These are phyloP conservation scores for Leiothrix lutea DNA, from an alignment of 2,113 vertebrate species.

Conservation along the genomic window DNA sequence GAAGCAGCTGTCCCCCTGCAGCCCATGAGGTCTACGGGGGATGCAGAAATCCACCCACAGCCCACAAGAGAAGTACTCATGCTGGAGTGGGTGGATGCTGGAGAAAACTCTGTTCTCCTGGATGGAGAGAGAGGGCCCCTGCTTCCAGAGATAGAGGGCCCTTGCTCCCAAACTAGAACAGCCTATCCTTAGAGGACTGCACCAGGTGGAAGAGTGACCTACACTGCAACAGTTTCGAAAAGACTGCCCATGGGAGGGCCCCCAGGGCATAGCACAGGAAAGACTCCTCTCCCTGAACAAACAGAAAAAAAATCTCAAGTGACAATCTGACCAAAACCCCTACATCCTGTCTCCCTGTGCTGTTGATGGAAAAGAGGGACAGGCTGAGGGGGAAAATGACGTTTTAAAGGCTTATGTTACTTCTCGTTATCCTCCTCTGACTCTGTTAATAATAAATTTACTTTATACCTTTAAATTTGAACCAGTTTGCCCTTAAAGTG, in stretches of 20 bases:
- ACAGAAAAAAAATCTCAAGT: not conserved
- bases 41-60: not conserved
- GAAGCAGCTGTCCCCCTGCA: not conserved
- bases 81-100: fast-evolving
- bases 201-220: fast-evolving
- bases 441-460: not conserved
- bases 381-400: not conserved
- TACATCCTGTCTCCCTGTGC: fast-evolving
- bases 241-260: not conserved
- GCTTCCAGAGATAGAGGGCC: too few species aligned
- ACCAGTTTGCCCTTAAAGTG: not conserved
- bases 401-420: not conserved
- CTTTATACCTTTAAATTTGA: not conserved
- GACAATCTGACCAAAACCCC: not conserved
- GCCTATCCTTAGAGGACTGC: not conserved
- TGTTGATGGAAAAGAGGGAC: not conserved
- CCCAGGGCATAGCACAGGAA: not conserved
- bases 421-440: not conserved
- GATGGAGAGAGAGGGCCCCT: too few species aligned
- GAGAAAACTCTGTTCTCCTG: not conserved
- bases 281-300: not conserved
- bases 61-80: not conserved
- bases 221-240: fast-evolving
- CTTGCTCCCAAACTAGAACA: not conserved
- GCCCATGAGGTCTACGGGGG: not conserved